Base-by-base conservation (phyloP, 2,797 vertebrate genomes). In the Psittacula derbiana region DNA sequence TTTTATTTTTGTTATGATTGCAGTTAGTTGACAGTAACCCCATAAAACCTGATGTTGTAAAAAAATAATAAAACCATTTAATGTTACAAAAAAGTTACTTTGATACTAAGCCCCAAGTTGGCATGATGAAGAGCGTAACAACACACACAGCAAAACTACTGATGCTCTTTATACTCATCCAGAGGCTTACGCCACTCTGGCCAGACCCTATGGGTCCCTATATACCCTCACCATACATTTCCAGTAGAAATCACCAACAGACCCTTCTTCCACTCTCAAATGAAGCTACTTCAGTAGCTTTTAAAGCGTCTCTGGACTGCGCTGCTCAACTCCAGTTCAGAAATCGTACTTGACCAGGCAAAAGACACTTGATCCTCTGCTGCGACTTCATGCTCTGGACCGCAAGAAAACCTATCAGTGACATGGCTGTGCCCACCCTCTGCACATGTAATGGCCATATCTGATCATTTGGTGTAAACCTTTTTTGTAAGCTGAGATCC, bases 51-150 rank as follows among this genome's bases (percentile, higher is more conserved):
- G 11, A 67, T 55, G 19, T 8, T 47, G 66, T 78, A 83, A 94
- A 92, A 90, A 82, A 65, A 41, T n/a, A 65, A 88, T 75, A 41
- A 62, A 81, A 95, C 47, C 12, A n/a, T 80, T 50, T 25, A 79
- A 73, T 1, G 4, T 18, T 50, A 69, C 21, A 30, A 33, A 62
- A 71, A 65, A 33, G 19, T 69, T 49, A 24, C 71, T 85, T 71
- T n/a, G 60, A 82, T 47, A 24, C 11, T 11, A 25, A 36, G 11
- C 1, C 4, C 61, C 65, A 79, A 33, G 65, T 8, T 78, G 82
- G 87, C 33, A 23, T 2, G 12, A 52, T 38, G 44, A n/a, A 24
- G 46, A 67, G 38, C 3, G 19, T 28, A 50, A 21, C 0, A 0
- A 43, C 38, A 33, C 38, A n/a, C 52, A 72, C 10, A 43, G 43